Base-by-base conservation (phyloP, 35 echinoderm and acorn worm species). In the Apostichopus californicus region DNA sequence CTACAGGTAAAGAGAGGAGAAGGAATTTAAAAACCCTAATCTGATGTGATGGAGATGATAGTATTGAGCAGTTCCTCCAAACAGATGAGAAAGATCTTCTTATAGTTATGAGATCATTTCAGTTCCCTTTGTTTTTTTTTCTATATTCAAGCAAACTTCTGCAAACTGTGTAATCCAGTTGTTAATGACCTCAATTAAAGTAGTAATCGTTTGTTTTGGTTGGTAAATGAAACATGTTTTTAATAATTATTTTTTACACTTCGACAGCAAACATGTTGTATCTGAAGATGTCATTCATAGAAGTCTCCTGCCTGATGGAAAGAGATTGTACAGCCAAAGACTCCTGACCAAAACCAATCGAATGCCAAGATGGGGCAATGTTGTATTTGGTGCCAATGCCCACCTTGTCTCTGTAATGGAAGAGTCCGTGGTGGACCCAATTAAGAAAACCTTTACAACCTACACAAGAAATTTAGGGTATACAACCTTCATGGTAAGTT, bases 391-490 rank as follows among this genome's bases (percentile, higher is more conserved):
- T 6, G 79, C 75, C 9, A 93, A 96, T 56, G 23, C 92, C 57
- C 84, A 90, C 13, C 88, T 93, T 17, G 95, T 99, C 34, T 96
- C 83, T 68, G 90, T 99, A 11, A 90, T 99, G 17, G 97, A 99
- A 86, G 97, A 99, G 83, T 94, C 94, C 6, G 14, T 94, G 6
- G 93, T 96, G 0, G 95, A 99, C 79, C 93, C 95, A 55, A 84
- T 93, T 13, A 92, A 87, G 34, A 96, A 95, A 73, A 93, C 92
- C 1, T 54, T 99, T 4, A 99, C 97, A 1, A 96, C 95, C 8
- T 99, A 99, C 72, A 99, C 97, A 34, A 89, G 93, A 56, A 99
- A 99, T 87, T 78, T 99, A 61, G 97, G 95, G 63, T 99, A 94
- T 77, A 89, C 87, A 17, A 94, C 87, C 88, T 94, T 99, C 28